Evolutionary conservation across 2,113 vertebrate genomes (phyloP).

Genomic region (Ceyx margarethae): DNA sequence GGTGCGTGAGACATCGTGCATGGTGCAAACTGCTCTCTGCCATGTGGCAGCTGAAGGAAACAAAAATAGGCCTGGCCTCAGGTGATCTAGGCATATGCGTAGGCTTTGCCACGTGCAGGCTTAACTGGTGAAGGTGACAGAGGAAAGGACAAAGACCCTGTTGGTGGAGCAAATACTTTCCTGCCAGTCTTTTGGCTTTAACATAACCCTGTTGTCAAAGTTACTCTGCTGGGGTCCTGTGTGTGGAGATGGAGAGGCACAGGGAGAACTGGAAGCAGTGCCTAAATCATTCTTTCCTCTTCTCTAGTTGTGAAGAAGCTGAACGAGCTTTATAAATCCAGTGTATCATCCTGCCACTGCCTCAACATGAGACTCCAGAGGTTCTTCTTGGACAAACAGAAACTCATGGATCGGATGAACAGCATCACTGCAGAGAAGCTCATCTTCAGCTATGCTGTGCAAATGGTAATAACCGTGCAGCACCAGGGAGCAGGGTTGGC

Average conservation of each 20-base stretch:
- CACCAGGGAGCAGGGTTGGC: not conserved
- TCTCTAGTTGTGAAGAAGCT: slow-evolving; percentile 86
- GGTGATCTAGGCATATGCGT: not conserved
- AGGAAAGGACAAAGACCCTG: not conserved
- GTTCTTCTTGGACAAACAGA: slow-evolving; percentile 93
- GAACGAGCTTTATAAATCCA: slow-evolving; percentile 91
- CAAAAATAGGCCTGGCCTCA: not conserved
- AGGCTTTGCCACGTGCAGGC: not conserved
- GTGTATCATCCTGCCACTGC: slow-evolving; percentile 87
- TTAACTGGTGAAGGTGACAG: not conserved
- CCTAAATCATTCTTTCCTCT: not conserved
- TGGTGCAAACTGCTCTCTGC: not conserved
- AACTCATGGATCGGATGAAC: slow-evolving; percentile 90
- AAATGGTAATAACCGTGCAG: slow-evolving; percentile 77
- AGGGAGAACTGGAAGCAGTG: not conserved
- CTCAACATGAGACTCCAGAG: slow-evolving; percentile 87
- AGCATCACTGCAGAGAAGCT: slow-evolving; percentile 91
- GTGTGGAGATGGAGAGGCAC: not conserved
- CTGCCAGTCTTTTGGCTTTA: not conserved
- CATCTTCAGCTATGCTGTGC: slow-evolving; percentile 89
- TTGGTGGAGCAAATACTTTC: not conserved
- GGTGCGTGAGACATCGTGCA: not conserved
- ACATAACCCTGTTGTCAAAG: rapidly evolving
- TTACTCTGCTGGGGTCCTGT: not conserved
- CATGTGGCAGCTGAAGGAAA: not conserved